Conservation (phyloP, 2,888 invertebrate genomes). For the Drosophila buzzatii region DNA sequence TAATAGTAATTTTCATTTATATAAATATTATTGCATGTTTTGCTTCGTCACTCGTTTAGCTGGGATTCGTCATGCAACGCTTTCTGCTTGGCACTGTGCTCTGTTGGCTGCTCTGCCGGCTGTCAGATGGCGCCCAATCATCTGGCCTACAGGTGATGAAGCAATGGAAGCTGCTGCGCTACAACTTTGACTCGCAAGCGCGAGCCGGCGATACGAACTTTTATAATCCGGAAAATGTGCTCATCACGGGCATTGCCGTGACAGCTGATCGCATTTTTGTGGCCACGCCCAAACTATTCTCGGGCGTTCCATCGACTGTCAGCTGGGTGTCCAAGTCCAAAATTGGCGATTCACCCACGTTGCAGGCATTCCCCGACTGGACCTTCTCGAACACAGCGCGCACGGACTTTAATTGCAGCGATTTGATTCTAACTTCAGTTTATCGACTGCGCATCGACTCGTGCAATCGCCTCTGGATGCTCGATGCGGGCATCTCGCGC, state of each 20-base stretch:
- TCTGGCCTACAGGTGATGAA: constrained; percentile 87
- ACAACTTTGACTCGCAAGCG: constrained; percentile 88
- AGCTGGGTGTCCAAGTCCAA: constrained; percentile 89
- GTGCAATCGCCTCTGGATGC: constrained; percentile 93
- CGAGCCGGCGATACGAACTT: constrained; percentile 86
- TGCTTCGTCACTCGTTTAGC: constrained; percentile 16
- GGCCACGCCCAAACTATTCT: constrained; percentile 90
- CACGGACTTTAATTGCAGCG: constrained; percentile 90
- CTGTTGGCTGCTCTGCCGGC: constrained; percentile 43
- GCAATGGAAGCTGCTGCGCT: constrained; percentile 90
- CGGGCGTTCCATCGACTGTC: constrained; percentile 92
- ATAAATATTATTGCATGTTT: neutral
- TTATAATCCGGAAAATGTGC: constrained; percentile 89
- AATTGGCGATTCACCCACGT: constrained; percentile 89
- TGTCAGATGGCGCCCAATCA: constrained; percentile 18
- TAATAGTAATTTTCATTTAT: neutral
- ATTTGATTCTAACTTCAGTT: constrained; percentile 91
- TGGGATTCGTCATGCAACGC: constrained; percentile 39
- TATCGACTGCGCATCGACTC: constrained; percentile 91
- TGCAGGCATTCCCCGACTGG: constrained; percentile 91
- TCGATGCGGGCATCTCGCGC: constrained; percentile 89
- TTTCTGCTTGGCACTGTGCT: constrained; percentile 39
- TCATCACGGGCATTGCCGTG: constrained; percentile 91
- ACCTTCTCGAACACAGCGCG: constrained; percentile 91
- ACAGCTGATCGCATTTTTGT: constrained; percentile 90